Conservation (phyloP, 2,888 invertebrate species). For the Bedellia somnulentella region DNA sequence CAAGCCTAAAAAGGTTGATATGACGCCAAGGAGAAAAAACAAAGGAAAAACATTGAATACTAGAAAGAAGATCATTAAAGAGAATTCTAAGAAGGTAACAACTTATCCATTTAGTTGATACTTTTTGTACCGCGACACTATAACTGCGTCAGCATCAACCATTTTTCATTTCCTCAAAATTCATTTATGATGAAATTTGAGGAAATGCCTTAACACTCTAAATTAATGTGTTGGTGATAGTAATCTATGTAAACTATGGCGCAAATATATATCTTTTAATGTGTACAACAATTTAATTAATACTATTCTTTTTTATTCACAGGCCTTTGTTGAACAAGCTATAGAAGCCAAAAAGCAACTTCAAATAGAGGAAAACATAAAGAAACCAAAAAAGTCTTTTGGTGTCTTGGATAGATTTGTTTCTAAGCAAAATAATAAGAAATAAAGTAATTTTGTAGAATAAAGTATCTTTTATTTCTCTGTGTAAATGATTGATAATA, state of each 20-base stretch:
- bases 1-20: conserved; percentile 77
- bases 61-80: conserved; percentile 77
- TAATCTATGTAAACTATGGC: too few species aligned
- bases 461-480: neutral
- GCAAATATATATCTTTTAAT: too few species aligned
- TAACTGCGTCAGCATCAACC: too few species aligned
- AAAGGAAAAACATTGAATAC: conserved; percentile 75
- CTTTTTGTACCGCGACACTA: neutral
- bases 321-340: conserved; percentile 38
- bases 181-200: too few species aligned
- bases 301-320: conserved; percentile 13
- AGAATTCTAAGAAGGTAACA: conserved; percentile 66
- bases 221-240: too few species aligned
- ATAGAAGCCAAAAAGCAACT: conserved; percentile 31
- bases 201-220: too few species aligned
- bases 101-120: neutral
- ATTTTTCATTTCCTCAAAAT: too few species aligned
- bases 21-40: conserved; percentile 76
- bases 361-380: conserved; percentile 15
- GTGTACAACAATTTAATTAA: too few species aligned
- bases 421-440: conserved; percentile 40
- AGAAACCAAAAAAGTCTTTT: conserved; percentile 37
- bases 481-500: too few species aligned
- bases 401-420: conserved; percentile 74
- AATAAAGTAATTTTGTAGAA: conserved; percentile 6